Conservation (phyloP, 2,888 invertebrate species). For the Cerastis rubricosa region DNA sequence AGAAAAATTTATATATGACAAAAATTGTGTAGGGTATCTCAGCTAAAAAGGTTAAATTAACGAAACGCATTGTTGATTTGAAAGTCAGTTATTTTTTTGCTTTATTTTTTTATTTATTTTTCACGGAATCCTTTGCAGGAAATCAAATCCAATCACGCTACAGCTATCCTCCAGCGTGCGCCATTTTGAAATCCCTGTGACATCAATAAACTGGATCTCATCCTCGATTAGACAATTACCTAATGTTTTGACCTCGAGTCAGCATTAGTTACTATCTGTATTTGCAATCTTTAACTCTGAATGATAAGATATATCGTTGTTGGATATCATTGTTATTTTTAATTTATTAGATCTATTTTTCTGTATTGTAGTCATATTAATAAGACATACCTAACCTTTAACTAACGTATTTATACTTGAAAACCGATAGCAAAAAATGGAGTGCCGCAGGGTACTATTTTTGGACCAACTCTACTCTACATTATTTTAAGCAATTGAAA, state of each 20-base stretch:
- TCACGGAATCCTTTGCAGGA: neutral
- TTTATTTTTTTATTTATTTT: neutral
- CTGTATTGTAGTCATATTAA: neutral
- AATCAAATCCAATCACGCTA: neutral
- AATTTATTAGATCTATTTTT: conserved; percentile 3
- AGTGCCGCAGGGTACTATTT: conserved; percentile 5
- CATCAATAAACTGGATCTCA: neutral
- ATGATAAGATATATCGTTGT: neutral
- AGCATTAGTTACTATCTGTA: conserved; percentile 15
- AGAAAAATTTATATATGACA: no score
- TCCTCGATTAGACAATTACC: neutral
- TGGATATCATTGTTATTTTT: no score
- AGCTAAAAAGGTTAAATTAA: no score
- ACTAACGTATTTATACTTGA: neutral
- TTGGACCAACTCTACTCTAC: neutral
- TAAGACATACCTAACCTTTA: neutral
- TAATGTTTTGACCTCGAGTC: conserved; percentile 2
- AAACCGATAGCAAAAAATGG: neutral
- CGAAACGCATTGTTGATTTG: no score
- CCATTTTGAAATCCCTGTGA: neutral
- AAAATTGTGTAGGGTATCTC: no score
- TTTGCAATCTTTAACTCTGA: neutral
- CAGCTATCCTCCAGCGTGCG: neutral
- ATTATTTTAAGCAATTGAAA: neutral
- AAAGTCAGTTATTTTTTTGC: no score